Evolutionary conservation across 1,140 invertebrate species (phyloP).

Genomic region (Ptiloglossa arizonensis): DNA sequence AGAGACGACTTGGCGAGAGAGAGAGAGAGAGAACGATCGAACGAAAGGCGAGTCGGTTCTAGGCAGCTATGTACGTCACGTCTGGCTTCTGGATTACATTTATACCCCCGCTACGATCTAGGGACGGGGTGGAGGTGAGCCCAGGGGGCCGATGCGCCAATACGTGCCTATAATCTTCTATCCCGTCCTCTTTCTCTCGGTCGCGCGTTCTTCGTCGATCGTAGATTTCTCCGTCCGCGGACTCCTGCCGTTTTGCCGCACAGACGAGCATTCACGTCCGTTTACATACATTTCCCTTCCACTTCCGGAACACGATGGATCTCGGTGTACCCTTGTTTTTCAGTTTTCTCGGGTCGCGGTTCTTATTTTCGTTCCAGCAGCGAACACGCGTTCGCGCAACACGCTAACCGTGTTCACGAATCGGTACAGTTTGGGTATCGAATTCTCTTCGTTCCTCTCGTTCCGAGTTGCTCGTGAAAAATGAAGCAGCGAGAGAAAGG

Average conservation of each 20-base stretch:
- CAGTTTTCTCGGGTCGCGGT: neutral
- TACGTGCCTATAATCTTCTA: constrained; percentile 78
- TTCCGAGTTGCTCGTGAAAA: neutral
- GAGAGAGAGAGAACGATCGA: constrained; percentile 44
- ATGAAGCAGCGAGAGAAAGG: neutral
- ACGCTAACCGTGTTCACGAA: too few species aligned
- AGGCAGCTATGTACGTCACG: constrained; percentile 76
- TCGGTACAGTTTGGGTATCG: too few species aligned
- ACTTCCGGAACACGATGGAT: neutral
- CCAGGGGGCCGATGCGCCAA: constrained; percentile 76
- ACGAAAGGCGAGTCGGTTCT: constrained; percentile 47
- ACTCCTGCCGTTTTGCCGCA: constrained; percentile 2
- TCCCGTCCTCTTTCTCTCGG: constrained; percentile 55
- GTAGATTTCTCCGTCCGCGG: neutral
- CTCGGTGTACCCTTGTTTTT: neutral
- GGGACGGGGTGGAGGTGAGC: constrained; percentile 50
- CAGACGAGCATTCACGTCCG: neutral
- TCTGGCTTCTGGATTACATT: constrained; percentile 78
- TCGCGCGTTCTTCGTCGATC: constrained; percentile 34
- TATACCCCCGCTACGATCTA: constrained; percentile 68
- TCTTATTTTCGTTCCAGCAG: too few species aligned
- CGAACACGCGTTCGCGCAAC: too few species aligned
- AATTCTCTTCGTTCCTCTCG: neutral
- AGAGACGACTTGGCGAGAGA: constrained; percentile 32
- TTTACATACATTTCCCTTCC: neutral